Evolutionary conservation across 1,140 invertebrate species (phyloP).

Genomic region (Nylanderia fulva): DNA sequence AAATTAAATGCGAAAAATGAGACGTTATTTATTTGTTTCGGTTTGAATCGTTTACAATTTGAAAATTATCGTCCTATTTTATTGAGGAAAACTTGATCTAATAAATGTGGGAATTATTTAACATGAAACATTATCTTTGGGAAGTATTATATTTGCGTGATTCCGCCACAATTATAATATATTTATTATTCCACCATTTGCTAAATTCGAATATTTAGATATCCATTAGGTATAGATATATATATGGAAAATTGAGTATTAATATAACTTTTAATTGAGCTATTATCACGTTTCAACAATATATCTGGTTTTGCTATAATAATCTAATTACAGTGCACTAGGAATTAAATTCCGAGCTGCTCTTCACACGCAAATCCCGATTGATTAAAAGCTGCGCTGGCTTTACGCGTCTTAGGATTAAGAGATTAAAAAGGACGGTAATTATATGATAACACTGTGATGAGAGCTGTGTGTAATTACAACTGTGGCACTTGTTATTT

Average conservation of each 20-base stretch:
- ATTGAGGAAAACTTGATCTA: background rate
- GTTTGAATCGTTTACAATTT: background rate
- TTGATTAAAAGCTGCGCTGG: background rate
- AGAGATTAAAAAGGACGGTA: background rate
- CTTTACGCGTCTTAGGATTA: conserved; percentile 17
- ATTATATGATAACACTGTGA: background rate
- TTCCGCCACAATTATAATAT: background rate
- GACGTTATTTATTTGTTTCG: background rate
- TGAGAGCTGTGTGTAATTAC: conserved; percentile 14
- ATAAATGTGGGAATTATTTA: background rate
- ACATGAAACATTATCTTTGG: background rate
- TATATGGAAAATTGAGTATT: background rate
- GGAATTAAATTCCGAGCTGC: conserved; percentile 5
- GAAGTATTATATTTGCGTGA: background rate
- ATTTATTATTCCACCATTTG: background rate
- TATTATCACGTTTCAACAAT: conserved; percentile 17
- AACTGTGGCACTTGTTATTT: background rate
- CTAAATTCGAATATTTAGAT: background rate
- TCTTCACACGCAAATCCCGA: background rate
- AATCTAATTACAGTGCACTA: background rate
- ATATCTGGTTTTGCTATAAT: background rate
- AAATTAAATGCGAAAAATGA: background rate
- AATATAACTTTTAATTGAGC: background rate
- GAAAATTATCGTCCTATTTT: background rate
- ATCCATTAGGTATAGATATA: background rate